Base-by-base conservation (phyloP, 2,888 invertebrate genomes). In the Rhagium mordax region DNA sequence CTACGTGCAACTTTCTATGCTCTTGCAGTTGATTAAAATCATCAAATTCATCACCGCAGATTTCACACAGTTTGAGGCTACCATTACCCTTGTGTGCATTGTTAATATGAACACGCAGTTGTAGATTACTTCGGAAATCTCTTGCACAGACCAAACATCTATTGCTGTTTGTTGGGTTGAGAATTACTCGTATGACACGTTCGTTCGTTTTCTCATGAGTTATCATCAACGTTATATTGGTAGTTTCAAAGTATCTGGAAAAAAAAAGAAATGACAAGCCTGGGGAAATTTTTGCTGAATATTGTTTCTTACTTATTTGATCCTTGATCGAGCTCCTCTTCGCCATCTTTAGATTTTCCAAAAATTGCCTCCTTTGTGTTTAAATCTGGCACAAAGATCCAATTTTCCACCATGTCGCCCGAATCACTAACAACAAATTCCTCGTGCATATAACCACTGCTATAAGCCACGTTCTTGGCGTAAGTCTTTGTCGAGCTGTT, bases 221-320 rank as follows among this genome's bases (percentile, higher is more conserved):
- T 75, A 89, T 88, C 71, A 88, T 86, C 72, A 90, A 86, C 0
- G 88, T 89, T 5, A 89, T 82, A 5, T 88, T 88, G 18, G 86
- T 87, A 20, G 86, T 87, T 69, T 88, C 87, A 47, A 85, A 85
- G 41, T 86, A 88, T 33, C 78, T 81, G 64, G 47, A 78, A 79
- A 16, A 61, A 49, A 24, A n/a, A n/a, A n/a, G n/a, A n/a, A n/a
- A n/a, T n/a, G n/a, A n/a, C n/a, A n/a, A n/a, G n/a, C n/a, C n/a
- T n/a, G n/a, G n/a, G n/a, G n/a, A n/a, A n/a, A n/a, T n/a, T n/a
- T n/a, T n/a, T n/a, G n/a, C n/a, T n/a, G n/a, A n/a, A n/a, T n/a
- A n/a, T n/a, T n/a, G n/a, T 3, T 7, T 6, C 59, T 57, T 51
- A 76, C 77, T 76, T 70, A 72, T 75, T 76, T 74, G n/a, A n/a